Conservation (phyloP, 2,888 invertebrate genomes). For the Cephus spinipes region DNA sequence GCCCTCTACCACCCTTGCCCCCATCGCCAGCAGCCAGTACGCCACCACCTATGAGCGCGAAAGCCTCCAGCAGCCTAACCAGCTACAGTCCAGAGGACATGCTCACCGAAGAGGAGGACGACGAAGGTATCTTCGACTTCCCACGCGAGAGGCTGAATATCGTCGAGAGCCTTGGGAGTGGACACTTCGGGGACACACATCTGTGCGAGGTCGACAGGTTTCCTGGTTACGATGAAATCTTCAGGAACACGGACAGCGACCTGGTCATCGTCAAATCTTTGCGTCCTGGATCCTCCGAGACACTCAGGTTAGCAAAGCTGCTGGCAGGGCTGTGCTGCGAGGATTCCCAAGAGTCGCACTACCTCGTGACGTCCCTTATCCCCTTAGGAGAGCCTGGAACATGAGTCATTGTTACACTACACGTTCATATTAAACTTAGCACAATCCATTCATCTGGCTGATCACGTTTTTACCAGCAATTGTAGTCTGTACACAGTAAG, state of each 20-base stretch:
- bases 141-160: conserved; percentile 80
- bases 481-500: no score
- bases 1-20: conserved; percentile 63
- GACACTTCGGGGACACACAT: conserved; percentile 81
- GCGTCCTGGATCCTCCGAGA: conserved; percentile 71
- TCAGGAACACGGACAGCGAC: conserved; percentile 59
- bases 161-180: conserved; percentile 82
- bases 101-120: conserved; percentile 69
- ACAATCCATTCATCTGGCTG: no score
- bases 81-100: conserved; percentile 67
- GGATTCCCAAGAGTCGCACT: no score
- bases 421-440: no score
- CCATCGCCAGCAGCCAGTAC: conserved; percentile 64
- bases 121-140: conserved; percentile 70
- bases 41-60: conserved; percentile 62
- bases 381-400: no score
- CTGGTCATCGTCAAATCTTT: conserved; percentile 82
- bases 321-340: no score
- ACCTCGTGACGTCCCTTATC: no score
- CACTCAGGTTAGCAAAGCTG: conserved; percentile 61
- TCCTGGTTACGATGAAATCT: conserved; percentile 60
- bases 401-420: no score
- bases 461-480: no score
- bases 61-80: conserved; percentile 64
- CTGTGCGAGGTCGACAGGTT: conserved; percentile 73